Conservation (phyloP, 2,797 vertebrate species). For the Valencia hispanica region DNA sequence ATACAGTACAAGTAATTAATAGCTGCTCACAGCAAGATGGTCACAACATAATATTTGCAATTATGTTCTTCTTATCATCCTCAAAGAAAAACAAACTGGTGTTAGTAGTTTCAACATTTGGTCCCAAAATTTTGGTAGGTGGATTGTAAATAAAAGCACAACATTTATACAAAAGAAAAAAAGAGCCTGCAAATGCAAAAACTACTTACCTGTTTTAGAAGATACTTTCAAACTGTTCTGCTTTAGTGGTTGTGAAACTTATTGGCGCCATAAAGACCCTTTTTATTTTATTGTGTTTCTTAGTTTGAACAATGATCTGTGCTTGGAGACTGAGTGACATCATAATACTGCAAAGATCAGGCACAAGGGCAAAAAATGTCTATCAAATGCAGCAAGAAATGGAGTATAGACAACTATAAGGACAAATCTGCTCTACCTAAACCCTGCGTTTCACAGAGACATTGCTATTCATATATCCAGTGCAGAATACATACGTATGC, state of each 20-base stretch:
- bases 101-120: too few relatives aligned
- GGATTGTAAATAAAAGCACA: too few relatives aligned
- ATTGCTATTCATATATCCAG: slow-evolving; percentile 54
- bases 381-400: slow-evolving; percentile 55
- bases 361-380: slow-evolving; percentile 48
- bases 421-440: slow-evolving; percentile 44
- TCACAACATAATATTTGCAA: too few relatives aligned
- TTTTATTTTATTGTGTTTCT: slow-evolving; percentile 11
- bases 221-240: not conserved
- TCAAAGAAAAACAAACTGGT: too few relatives aligned
- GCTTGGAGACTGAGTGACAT: slow-evolving; percentile 19
- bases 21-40: too few relatives aligned
- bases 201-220: too few relatives aligned
- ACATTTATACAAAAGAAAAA: too few relatives aligned
- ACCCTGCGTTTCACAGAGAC: slow-evolving; percentile 29
- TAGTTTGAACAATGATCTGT: slow-evolving; percentile 46
- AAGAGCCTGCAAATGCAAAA: too few relatives aligned
- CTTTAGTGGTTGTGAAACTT: slow-evolving; percentile 18
- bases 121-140: too few relatives aligned
- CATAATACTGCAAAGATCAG: slow-evolving; percentile 24
- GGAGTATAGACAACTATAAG: slow-evolving; percentile 43
- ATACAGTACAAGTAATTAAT: too few relatives aligned
- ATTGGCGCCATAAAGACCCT: slow-evolving; percentile 2
- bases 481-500: slow-evolving; percentile 15
- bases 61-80: too few relatives aligned